Conservation (phyloP, 2,888 invertebrate genomes). For the Lutraria lutraria region DNA sequence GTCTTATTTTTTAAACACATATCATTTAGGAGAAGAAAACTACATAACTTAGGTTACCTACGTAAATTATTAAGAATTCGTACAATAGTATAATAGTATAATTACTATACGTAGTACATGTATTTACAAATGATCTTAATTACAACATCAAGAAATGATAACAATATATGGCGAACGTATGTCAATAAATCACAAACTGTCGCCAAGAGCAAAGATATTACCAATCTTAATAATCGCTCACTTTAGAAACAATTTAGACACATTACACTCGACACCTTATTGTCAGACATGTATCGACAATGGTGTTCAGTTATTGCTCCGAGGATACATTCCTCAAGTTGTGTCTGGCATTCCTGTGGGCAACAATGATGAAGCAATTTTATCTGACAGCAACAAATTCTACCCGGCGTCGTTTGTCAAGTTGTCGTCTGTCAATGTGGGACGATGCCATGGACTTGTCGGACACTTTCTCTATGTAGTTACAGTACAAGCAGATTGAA, state of each 20-base stretch:
- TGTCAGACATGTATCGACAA: conserved; percentile 7
- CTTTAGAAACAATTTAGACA: background rate
- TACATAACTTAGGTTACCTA: too few species aligned
- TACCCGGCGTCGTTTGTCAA: background rate
- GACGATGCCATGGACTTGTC: background rate
- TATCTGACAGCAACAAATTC: background rate
- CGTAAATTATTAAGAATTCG: too few species aligned
- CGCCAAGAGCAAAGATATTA: background rate
- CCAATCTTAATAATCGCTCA: background rate
- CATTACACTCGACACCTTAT: background rate
- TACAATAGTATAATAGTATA: too few species aligned
- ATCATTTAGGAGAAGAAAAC: too few species aligned
- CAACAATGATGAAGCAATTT: background rate
- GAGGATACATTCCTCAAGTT: background rate
- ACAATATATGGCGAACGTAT: background rate
- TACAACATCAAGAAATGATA: too few species aligned
- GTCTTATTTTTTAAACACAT: too few species aligned
- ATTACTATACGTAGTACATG: too few species aligned
- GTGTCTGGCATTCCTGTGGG: background rate
- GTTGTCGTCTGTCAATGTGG: background rate
- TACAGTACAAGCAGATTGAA: too few species aligned
- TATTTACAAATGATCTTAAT: too few species aligned
- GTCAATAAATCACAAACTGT: background rate
- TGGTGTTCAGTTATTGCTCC: background rate
- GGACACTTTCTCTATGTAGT: background rate